A percentile compares a stretch with the other conserved stretches of the same genome.
Evolutionary conservation across 1,140 invertebrate species (phyloP).

Genomic region (Drosophila melanogaster): DNA sequence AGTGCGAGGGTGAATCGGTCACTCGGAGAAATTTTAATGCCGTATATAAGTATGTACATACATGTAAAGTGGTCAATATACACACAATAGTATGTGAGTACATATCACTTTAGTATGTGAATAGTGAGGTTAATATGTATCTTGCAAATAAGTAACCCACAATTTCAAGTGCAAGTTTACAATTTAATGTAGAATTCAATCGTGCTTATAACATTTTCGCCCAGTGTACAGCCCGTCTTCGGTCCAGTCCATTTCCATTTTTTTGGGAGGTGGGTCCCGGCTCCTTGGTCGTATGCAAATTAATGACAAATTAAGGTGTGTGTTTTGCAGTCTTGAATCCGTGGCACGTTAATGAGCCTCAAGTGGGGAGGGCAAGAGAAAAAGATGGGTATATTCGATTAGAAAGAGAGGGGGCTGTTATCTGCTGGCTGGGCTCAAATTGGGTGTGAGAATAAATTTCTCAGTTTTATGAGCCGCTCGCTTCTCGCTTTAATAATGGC

Average conservation of each 20-base stretch:
- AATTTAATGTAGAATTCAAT: too few relatives aligned
- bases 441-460: constrained; percentile 83
- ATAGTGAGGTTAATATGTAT: too few relatives aligned
- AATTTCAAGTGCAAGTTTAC: too few relatives aligned
- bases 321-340: constrained; percentile 70
- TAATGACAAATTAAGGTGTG: constrained; percentile 83
- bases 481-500: constrained; percentile 69
- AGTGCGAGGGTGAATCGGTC: constrained; percentile 3
- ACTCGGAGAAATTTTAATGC: constrained; percentile 11
- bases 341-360: constrained; percentile 67
- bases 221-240: constrained; percentile 2
- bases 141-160: too few relatives aligned
- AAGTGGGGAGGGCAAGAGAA: neutral
- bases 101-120: too few relatives aligned
- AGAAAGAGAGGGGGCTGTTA: constrained; percentile 37
- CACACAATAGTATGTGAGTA: too few relatives aligned
- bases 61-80: too few relatives aligned
- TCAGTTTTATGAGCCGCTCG: constrained; percentile 70
- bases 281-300: constrained; percentile 69
- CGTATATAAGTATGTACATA: too few relatives aligned
- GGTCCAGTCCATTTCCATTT: constrained; percentile 5
- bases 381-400: neutral
- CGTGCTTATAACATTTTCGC: neutral
- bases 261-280: constrained; percentile 19
- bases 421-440: constrained; percentile 67